Evolutionary conservation across 2,113 vertebrate genomes (phyloP), one percentile per base, ranked within the genome.

Genomic region (Sylvilagus bachmani): DNA sequence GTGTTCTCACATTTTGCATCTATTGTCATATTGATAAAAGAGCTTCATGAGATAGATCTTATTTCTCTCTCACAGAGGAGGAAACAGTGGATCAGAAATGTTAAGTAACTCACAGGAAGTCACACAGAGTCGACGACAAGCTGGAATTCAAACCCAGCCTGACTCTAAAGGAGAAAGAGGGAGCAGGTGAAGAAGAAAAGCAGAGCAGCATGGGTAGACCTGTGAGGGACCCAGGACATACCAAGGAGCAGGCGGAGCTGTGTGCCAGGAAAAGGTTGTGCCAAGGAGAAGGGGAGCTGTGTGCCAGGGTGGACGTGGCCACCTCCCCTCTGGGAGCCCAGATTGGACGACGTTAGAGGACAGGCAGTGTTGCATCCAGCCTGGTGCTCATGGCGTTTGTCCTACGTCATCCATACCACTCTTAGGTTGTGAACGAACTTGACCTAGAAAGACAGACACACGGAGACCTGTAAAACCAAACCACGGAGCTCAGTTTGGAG

Each of bases 381-480:
- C 67, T 27, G 24, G 27, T 33, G 49, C 62, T 87, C 61, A 5
- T 5, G 49, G 93, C 44, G 1, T 51, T 91, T 8, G 10, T 19
- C 6, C 22, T 33, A 11, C 2, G 11, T 58, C 36, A 53, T 58
- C 24, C 27, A 19, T 14, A 66, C 31, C 1, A 16, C 14, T 88
- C 27, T 10, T 62, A 27, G 49, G 49, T 84, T 19, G 17, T 5
- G 7, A 89, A 51, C 51, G 38, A 25, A 62, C 61, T 74, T 79
- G 86, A 83, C 71, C 38, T 75, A 93, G 38, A 93, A 93, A 66
- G 66, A 79, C 70, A 79, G 83, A 86, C 74, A 29, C 27, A 6
- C 10, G 31, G 70, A 31, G 66, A 49, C 71, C 21, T 25, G 31
- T 16, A 13, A 86, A 83, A 55, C 33, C 24, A 83, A 90, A 95